Percentiles rank a stretch among this genome's conserved stretches.
phyloP scores from a whole-genome alignment of 2,888 invertebrate species.

The Apomyelois bistriatella region DNA sequence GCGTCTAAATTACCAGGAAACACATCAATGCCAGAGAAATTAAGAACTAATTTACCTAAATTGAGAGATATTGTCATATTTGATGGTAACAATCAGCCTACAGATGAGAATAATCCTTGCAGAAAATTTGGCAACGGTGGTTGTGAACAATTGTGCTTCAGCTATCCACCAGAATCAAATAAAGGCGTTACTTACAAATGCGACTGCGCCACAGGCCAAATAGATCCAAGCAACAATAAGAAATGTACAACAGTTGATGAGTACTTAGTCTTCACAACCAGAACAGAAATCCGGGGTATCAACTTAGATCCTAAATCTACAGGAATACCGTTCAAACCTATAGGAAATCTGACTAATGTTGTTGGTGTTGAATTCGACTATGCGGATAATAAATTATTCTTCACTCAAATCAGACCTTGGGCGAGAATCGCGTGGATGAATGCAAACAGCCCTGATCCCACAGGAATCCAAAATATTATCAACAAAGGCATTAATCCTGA shows the following conservation, averaged over 20 bases:
- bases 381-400: conserved; percentile 91
- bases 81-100: conserved; percentile 92
- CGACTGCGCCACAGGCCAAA: conserved; percentile 94
- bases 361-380: conserved; percentile 98
- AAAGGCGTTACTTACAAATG: conserved; percentile 83
- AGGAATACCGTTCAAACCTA: conserved; percentile 90
- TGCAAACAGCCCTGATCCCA: conserved; percentile 83
- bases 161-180: conserved; percentile 86
- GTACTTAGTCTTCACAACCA: conserved; percentile 95
- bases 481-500: conserved; percentile 93
- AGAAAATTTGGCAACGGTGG: conserved; percentile 87
- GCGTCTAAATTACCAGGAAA: conserved; percentile 89
- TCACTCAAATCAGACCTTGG: conserved; percentile 96
- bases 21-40: conserved; percentile 83
- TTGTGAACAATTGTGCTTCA: conserved; percentile 97
- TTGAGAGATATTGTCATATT: conserved; percentile 95
- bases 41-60: conserved; percentile 91
- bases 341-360: conserved; percentile 93
- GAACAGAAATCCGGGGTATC: conserved; percentile 96
- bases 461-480: conserved; percentile 84
- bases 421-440: conserved; percentile 91
- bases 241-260: conserved; percentile 92
- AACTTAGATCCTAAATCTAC: conserved; percentile 91
- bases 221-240: conserved; percentile 82
- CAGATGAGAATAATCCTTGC: conserved; percentile 90